Evolutionary conservation across 2,113 vertebrate species (phyloP).

Genomic region (Rattus norvegicus): DNA sequence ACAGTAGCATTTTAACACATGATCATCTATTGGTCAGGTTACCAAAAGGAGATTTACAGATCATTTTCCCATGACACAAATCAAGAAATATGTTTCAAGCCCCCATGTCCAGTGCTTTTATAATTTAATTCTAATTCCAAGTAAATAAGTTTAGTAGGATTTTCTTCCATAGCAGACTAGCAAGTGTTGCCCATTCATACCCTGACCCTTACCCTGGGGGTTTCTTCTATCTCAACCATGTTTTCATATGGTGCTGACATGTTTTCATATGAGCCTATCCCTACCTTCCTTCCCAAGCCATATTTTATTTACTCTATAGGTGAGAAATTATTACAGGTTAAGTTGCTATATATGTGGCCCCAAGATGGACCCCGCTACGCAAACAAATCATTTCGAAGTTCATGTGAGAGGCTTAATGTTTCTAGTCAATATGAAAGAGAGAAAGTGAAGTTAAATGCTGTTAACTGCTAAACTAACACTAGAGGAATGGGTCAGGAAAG

Average conservation of each 20-base stretch:
- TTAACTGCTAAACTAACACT: neutral
- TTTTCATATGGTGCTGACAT: neutral
- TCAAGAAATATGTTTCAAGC: slow-evolving; percentile 1
- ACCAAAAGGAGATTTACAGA: neutral
- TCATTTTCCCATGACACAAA: slow-evolving; percentile 9
- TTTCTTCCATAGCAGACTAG: neutral
- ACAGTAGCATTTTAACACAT: neutral
- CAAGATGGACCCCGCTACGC: neutral
- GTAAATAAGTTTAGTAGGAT: neutral
- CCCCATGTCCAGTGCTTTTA: neutral
- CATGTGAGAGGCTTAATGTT: neutral
- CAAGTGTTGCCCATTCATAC: neutral
- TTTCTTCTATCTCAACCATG: neutral
- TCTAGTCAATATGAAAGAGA: neutral
- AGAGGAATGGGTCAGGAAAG: neutral
- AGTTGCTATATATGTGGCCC: neutral
- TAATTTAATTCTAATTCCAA: slow-evolving; percentile 53
- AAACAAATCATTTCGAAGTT: neutral
- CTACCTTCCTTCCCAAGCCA: neutral
- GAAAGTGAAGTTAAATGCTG: neutral
- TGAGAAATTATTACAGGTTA: slow-evolving; percentile 14
- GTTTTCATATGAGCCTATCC: neutral
- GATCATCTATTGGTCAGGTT: slow-evolving; percentile 25
- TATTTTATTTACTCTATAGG: neutral
- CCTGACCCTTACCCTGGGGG: neutral